Percentiles rank a stretch among this genome's conserved stretches.
Conservation (phyloP, 2,113 vertebrate genomes). For the Vanacampus margaritifer region DNA sequence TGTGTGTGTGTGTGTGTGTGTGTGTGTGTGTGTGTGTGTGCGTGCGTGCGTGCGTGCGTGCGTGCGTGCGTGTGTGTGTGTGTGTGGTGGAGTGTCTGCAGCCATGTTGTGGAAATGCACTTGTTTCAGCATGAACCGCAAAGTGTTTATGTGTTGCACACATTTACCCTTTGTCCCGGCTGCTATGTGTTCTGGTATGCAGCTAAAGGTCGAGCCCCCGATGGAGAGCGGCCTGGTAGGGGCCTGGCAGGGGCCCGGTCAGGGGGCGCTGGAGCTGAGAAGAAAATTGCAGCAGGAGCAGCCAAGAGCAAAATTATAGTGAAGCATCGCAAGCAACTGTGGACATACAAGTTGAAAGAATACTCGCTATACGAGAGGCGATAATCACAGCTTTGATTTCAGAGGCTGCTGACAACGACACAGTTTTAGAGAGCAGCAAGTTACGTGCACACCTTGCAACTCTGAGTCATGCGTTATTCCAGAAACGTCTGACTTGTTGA, state of each 20-base stretch:
- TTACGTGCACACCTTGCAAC: conserved; percentile 17
- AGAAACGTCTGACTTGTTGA: conserved; percentile 36
- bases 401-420: neutral
- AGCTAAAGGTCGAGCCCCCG: conserved; percentile 73
- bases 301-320: conserved; percentile 48
- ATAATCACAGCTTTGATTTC: conserved; percentile 14
- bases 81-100: neutral
- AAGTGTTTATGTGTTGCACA: conserved; percentile 40
- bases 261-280: conserved; percentile 52
- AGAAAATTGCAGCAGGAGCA: conserved; percentile 36
- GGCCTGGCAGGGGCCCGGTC: conserved; percentile 52
- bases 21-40: too few species aligned
- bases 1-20: neutral
- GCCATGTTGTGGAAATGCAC: neutral
- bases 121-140: conserved; percentile 5
- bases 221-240: conserved; percentile 40
- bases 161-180: conserved; percentile 71
- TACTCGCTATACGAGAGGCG: conserved; percentile 14
- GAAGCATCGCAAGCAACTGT: conserved; percentile 29
- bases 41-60: too few species aligned
- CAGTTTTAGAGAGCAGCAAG: conserved; percentile 17
- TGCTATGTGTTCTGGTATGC: conserved; percentile 75
- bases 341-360: conserved; percentile 10
- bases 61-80: too few species aligned
- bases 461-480: conserved; percentile 37